Conservation (phyloP, 2,888 invertebrate species). For the Gymnocheta viridis region DNA sequence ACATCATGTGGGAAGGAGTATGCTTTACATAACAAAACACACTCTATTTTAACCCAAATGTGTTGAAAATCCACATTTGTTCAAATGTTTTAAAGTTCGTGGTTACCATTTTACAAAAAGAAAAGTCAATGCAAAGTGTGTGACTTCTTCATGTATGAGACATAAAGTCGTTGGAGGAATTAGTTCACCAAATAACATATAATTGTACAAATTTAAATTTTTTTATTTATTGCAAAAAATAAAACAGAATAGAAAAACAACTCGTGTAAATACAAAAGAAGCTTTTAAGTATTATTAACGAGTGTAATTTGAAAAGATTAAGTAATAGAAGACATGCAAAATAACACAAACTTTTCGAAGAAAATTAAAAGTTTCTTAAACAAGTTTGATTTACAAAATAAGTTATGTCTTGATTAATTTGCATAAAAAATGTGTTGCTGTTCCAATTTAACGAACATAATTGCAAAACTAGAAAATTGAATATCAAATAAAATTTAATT, state of each 20-base stretch:
- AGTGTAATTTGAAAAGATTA: neutral
- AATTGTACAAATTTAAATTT: neutral
- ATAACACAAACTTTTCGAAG: neutral
- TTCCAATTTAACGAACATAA: too few relatives aligned
- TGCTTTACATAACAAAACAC: neutral
- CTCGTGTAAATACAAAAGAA: neutral
- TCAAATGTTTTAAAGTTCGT: neutral
- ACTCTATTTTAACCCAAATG: constrained; percentile 6
- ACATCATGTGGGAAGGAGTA: neutral
- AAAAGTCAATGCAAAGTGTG: neutral
- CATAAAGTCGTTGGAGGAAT: constrained; percentile 7
- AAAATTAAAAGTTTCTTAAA: neutral
- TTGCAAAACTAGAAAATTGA: neutral
- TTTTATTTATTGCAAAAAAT: neutral
- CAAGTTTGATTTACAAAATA: neutral
- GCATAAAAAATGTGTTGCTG: neutral
- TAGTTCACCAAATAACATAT: constrained; percentile 24
- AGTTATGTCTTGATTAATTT: neutral
- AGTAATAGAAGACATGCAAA: neutral
- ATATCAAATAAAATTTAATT: neutral
- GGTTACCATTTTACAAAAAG: neutral
- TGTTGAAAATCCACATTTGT: neutral
- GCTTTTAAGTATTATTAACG: neutral
- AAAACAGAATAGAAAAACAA: neutral
- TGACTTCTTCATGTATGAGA: neutral